Base-by-base conservation (phyloP, 2,797 vertebrate species). In the Sebastolobus altivelis region DNA sequence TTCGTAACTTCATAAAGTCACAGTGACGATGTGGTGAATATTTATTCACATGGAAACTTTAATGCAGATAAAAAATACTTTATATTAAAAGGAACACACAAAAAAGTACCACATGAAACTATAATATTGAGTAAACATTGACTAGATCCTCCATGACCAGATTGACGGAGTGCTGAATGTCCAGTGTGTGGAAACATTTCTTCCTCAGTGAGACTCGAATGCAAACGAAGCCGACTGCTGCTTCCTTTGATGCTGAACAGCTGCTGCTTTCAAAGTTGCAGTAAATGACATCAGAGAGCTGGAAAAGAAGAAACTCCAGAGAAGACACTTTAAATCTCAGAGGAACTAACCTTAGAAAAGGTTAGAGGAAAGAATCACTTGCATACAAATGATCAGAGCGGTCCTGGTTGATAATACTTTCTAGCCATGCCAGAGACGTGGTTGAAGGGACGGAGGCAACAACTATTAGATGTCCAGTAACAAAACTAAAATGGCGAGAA, bases 221-320 rank as follows among this genome's bases (percentile, higher is more conserved):
- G 40, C 40, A 43, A 56, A 75, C 38, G 63, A 82, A 56, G 38
- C 35, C 2, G 46, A 78, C 22, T 59, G 22, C 37, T 69, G 29
- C 49, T 7, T 38, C 65, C 67, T 81, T 29, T 72, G 81, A 83
- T 29, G 65, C 40, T 10, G 33, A 7, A 33, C 70, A 55, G 63
- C 75, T 68, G 75, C 59, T 83, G 43, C 59, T 5, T 69, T 55
- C 60, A 25, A 59, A 27, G 65, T 33, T 75, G 55, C 70, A 67
- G 31, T 29, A 65, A 70, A 58, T 60, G 75, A 70, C 75, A 60
- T 56, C 49, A 65, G 65, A 46, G 43, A 46, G 43, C 43, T 18
- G 16, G 43, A 46, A 46, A 46, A 46, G 18, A 56, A 61, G 46
- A 9, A 38, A 22, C 35, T 72, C 43, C 11, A n/a, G 33, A 35